These are phyloP conservation scores for Sebastes reedi DNA, from an alignment of 2,797 vertebrate species.

Conservation along the genomic window DNA sequence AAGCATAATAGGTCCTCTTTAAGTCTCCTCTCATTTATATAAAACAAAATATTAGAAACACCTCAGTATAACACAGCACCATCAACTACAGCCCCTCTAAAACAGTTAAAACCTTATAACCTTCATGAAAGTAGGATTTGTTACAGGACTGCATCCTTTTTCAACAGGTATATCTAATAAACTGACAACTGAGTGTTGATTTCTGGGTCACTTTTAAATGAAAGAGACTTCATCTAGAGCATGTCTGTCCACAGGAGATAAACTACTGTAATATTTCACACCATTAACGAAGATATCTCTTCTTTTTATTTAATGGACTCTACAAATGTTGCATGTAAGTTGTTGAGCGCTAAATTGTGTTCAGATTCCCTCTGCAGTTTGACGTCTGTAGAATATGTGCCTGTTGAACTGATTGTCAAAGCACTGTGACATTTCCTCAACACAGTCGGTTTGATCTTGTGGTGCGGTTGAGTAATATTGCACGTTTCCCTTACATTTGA, in stretches of 20 bases:
- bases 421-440: conserved; percentile 63
- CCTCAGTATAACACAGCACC: not conserved
- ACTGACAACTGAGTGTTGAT: not conserved
- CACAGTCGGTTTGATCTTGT: conserved; percentile 49
- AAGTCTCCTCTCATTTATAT: no score
- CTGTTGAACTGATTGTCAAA: conserved; percentile 86
- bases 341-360: not conserved
- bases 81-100: not conserved
- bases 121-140: not conserved
- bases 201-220: not conserved
- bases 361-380: conserved; percentile 23
- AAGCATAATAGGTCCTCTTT: no score
- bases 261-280: not conserved
- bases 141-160: not conserved
- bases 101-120: not conserved
- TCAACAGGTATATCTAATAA: not conserved
- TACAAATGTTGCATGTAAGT: not conserved
- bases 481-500: conserved; percentile 84
- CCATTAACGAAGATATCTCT: not conserved
- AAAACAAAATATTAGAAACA: conserved; percentile 21
- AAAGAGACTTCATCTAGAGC: not conserved
- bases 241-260: not conserved
- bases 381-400: conserved; percentile 40
- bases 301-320: not conserved
- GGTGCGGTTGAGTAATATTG: conserved; percentile 82